phyloP scores from a whole-genome alignment of 2,888 invertebrate genomes.

The Tethea ocularis region DNA sequence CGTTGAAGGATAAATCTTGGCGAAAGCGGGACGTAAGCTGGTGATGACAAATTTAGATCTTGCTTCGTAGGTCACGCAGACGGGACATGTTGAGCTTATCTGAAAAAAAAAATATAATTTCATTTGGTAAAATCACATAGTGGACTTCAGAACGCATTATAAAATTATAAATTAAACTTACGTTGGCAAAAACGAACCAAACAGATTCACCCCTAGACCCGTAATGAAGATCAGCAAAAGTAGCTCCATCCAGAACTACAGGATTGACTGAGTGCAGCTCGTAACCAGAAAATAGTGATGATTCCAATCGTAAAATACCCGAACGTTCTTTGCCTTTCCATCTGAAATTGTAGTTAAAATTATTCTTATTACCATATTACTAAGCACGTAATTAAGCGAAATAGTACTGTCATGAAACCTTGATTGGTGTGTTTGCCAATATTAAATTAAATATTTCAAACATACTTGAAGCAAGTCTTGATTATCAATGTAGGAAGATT shows the following conservation, averaged over 20 bases:
- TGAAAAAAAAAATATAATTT: conserved; percentile 46
- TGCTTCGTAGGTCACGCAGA: conserved; percentile 85
- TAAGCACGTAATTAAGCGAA: no score
- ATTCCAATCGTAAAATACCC: conserved; percentile 85
- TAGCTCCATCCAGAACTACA: conserved; percentile 81
- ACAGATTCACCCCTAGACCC: conserved; percentile 85
- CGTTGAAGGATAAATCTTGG: conserved; percentile 85
- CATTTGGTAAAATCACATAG: no score
- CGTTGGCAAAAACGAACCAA: conserved; percentile 87
- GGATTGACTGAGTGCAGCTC: conserved; percentile 83
- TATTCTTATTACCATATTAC: no score
- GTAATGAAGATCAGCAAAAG: conserved; percentile 84
- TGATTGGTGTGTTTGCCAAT: no score
- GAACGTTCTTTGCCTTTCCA: conserved; percentile 86
- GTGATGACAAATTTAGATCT: conserved; percentile 85
- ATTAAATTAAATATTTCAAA: conserved; percentile 7
- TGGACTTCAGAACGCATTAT: neutral
- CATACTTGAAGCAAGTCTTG: conserved; percentile 86
- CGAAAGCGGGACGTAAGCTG: conserved; percentile 85
- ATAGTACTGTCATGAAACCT: no score
- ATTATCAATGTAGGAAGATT: conserved; percentile 86
- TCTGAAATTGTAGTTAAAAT: no score
- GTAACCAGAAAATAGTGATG: conserved; percentile 86
- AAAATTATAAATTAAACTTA: conserved; percentile 56
- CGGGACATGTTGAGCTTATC: conserved; percentile 84